Percentiles rank a stretch among this genome's conserved stretches.
Evolutionary conservation across 2,888 invertebrate genomes (phyloP).

Genomic region (Acanthococcus lagerstroemiae): DNA sequence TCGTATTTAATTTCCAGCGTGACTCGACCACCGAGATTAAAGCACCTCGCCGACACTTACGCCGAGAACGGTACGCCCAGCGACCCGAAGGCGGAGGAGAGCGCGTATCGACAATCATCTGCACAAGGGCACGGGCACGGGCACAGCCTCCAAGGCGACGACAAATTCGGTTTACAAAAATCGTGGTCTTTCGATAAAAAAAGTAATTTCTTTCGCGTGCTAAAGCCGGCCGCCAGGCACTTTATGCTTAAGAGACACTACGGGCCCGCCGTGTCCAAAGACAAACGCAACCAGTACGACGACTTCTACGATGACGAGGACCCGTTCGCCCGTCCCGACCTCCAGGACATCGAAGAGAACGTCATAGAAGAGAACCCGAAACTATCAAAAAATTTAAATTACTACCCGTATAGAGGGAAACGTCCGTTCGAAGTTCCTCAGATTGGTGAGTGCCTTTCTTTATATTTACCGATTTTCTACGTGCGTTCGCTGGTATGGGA

Average conservation of each 20-base stretch:
- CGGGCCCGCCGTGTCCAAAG: background rate
- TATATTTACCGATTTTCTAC: no score
- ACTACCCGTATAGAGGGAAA: slow-evolving; percentile 27
- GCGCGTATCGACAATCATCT: slow-evolving; percentile 12
- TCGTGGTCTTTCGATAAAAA: slow-evolving; percentile 2
- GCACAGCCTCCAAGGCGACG: background rate
- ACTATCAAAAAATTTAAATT: slow-evolving; percentile 22
- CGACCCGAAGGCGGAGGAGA: background rate
- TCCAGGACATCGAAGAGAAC: slow-evolving; percentile 20
- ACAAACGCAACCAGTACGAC: slow-evolving; percentile 18
- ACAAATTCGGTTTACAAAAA: no score
- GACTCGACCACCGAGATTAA: slow-evolving; percentile 23
- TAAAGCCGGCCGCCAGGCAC: slow-evolving; percentile 7
- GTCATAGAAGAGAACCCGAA: slow-evolving; percentile 23
- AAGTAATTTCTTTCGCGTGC: slow-evolving; percentile 6
- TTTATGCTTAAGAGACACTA: slow-evolving; percentile 9
- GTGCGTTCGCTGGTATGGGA: no score
- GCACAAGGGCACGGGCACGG: background rate
- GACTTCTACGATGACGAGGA: background rate
- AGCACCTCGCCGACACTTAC: slow-evolving; percentile 1
- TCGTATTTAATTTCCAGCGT: slow-evolving; percentile 22
- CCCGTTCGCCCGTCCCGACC: background rate
- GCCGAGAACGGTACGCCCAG: slow-evolving; percentile 4
- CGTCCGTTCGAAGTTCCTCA: slow-evolving; percentile 34
- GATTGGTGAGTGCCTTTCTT: slow-evolving; percentile 32